Conservation (phyloP, 2,797 vertebrate genomes). For the Hippocampus kuda region DNA sequence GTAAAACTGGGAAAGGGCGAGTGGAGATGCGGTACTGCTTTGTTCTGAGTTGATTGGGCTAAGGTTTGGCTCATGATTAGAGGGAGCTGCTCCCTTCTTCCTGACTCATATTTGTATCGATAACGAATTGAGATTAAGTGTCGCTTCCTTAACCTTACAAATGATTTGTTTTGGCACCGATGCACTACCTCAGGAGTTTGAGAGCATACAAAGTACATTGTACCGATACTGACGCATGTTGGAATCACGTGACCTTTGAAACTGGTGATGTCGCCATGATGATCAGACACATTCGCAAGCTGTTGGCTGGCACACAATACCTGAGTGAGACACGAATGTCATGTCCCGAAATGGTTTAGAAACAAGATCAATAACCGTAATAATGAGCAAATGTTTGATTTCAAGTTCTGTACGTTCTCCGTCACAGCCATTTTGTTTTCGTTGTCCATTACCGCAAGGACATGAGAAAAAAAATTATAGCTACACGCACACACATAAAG, state of each 20-base stretch:
- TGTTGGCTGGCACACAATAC: slow-evolving; percentile 99
- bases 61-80: background rate
- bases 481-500: slow-evolving; percentile 71
- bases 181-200: slow-evolving; percentile 12
- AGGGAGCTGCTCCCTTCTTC: slow-evolving; percentile 55
- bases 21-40: slow-evolving; percentile 40
- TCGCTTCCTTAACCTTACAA: slow-evolving; percentile 69
- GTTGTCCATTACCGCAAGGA: slow-evolving; percentile 83
- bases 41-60: slow-evolving; percentile 56
- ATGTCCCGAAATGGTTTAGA: slow-evolving; percentile 90
- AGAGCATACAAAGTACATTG: background rate
- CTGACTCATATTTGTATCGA: slow-evolving; percentile 76
- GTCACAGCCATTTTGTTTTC: slow-evolving; percentile 59
- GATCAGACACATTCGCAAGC: slow-evolving; percentile 99
- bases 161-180: slow-evolving; percentile 18
- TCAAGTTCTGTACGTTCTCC: slow-evolving; percentile 89
- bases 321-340: slow-evolving; percentile 98
- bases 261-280: slow-evolving; percentile 76
- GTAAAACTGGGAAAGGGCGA: slow-evolving; percentile 52
- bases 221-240: slow-evolving; percentile 30
- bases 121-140: slow-evolving; percentile 73
- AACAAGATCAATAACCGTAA: slow-evolving; percentile 67
- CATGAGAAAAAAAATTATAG: slow-evolving; percentile 51
- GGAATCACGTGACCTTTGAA: slow-evolving; percentile 74
- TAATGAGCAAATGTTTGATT: slow-evolving; percentile 65